Evolutionary conservation across 2,113 vertebrate genomes (phyloP), one percentile per base, ranked within the genome.

Genomic region (Haemorhous mexicanus): DNA sequence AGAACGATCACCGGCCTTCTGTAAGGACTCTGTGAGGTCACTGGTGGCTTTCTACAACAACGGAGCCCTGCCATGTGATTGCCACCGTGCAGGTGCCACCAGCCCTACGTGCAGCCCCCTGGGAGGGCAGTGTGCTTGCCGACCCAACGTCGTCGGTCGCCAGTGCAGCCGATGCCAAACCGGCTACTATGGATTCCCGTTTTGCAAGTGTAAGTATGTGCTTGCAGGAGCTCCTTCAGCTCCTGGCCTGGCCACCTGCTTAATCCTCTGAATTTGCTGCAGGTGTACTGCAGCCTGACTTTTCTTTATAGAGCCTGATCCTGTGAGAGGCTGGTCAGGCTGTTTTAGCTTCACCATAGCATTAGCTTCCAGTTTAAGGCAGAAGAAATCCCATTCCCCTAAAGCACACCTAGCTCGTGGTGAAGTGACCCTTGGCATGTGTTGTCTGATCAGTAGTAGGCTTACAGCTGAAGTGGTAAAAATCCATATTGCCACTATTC

Each of bases 61-160:
- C 1, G 99, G 99, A 3, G 98, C 99, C 26, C 93, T 99, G 83
- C 98, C 98, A 3, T 99, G 99, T 73, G 70, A 92, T 39, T 99
- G 99, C 82, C 98, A 99, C 77, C 90, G 84, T 0, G 32, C 96
- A 0, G 99, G 99, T 37, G 97, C 99, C 12, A 93, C 35, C 0
- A 92, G 96, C 70, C 87, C 67, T 6, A 16, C 58, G 11, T 99
- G 99, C 88, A 97, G 96, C 62, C 98, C 98, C 1, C 49, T 95
- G 43, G 99, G 99, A 13, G 99, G 99, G 64, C 99, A 99, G 92
- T 99, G 99, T 94, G 53, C 33, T 1, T 99, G 99, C 97, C 97
- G 93, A 67, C 97, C 96, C 24, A 95, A 98, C 0, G 46, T 99
- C 83, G 98, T 99, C 1, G 99, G 99, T 16, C 98, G 98, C 33